These are phyloP conservation scores for Arnoldichthys spilopterus DNA, from an alignment of 2,797 vertebrate species.

Conservation along the genomic window DNA sequence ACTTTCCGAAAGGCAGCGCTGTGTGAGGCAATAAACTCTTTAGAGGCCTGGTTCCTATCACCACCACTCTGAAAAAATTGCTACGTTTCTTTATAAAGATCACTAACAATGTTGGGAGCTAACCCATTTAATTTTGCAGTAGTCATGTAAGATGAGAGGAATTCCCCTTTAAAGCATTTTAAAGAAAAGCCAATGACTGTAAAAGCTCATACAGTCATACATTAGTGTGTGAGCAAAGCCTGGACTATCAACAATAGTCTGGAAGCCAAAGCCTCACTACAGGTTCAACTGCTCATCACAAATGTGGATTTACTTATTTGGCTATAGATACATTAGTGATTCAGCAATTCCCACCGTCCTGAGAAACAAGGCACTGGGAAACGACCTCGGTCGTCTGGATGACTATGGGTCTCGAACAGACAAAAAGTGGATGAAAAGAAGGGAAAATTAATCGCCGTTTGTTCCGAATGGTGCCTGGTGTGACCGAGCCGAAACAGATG, in stretches of 20 bases:
- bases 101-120: too few species aligned
- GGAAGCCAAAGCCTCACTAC: background rate
- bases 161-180: background rate
- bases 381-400: background rate
- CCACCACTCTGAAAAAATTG: too few species aligned
- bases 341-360: background rate
- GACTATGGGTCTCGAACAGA: background rate
- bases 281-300: background rate
- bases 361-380: background rate
- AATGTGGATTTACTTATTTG: background rate
- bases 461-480: background rate
- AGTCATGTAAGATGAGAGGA: too few species aligned
- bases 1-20: too few species aligned
- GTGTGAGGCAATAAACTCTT: too few species aligned
- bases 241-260: background rate
- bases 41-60: too few species aligned
- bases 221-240: background rate
- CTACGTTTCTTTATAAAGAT: too few species aligned
- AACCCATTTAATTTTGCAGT: too few species aligned
- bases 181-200: background rate
- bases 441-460: background rate
- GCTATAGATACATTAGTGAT: background rate
- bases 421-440: background rate
- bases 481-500: conserved; percentile 21
- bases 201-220: background rate